Evolutionary conservation across 2,113 vertebrate species (phyloP).

Genomic region (Scortum barcoo): DNA sequence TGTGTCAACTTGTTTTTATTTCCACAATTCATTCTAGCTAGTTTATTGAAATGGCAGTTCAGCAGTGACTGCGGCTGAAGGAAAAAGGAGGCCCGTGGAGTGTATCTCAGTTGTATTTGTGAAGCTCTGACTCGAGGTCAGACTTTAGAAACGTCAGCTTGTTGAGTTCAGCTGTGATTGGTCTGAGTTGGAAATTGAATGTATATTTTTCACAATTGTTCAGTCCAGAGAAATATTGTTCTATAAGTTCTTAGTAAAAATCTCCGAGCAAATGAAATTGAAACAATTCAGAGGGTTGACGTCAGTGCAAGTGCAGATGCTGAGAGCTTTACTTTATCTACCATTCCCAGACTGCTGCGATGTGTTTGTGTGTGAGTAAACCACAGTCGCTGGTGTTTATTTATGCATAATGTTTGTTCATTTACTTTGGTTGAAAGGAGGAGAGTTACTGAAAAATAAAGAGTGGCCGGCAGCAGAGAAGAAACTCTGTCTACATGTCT

Average conservation of each 20-base stretch:
- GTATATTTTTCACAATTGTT: neutral
- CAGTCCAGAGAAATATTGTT: neutral
- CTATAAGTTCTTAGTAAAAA: constrained; percentile 16
- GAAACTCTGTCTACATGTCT: neutral
- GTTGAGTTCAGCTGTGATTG: constrained; percentile 7
- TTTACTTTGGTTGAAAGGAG: constrained; percentile 36
- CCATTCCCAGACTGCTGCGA: constrained; percentile 37
- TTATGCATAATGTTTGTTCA: constrained; percentile 38
- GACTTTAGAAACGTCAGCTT: neutral
- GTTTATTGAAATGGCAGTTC: constrained; percentile 22
- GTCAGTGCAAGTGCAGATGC: constrained; percentile 21
- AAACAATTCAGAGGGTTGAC: constrained; percentile 7
- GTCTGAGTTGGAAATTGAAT: neutral
- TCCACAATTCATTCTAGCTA: neutral
- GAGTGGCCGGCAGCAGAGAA: neutral
- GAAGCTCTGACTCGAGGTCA: constrained; percentile 1
- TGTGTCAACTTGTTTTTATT: no score
- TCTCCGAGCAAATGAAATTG: neutral
- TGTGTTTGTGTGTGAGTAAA: constrained; percentile 25
- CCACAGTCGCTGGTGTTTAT: constrained; percentile 37
- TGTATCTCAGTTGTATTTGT: neutral
- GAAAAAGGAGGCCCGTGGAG: neutral
- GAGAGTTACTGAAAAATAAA: constrained; percentile 26
- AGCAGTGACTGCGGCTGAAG: constrained; percentile 9
- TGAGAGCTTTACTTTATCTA: constrained; percentile 56